Evolutionary conservation across 64 coral and sea anemone genomes (phyloP).

Genomic region (Stichodactyla mertensii): DNA sequence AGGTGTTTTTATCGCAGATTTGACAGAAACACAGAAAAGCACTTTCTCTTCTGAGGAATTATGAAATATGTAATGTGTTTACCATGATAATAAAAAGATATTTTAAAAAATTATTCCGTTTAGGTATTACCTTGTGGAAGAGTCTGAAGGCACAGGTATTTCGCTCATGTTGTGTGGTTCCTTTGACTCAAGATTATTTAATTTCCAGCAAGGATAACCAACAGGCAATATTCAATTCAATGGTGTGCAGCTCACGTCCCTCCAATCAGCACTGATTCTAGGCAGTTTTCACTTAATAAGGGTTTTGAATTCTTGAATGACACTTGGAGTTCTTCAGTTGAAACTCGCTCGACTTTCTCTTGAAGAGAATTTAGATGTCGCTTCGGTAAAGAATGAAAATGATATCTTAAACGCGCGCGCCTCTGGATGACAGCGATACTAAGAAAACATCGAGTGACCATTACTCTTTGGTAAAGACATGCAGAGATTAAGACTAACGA

Average conservation of each 20-base stretch:
- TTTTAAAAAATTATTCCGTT: neutral
- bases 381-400: neutral
- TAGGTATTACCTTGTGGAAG: neutral
- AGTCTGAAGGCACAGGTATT: neutral
- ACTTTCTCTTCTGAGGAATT: neutral
- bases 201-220: neutral
- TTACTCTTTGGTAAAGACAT: neutral
- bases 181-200: neutral
- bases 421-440: neutral
- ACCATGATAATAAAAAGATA: neutral
- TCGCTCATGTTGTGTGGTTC: neutral
- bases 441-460: neutral
- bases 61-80: neutral
- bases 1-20: neutral
- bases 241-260: neutral
- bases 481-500: neutral
- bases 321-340: neutral
- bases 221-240: neutral
- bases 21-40: neutral
- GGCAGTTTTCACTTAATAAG: neutral
- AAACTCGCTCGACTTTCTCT: neutral
- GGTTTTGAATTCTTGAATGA: neutral
- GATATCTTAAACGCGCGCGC: neutral
- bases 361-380: neutral
- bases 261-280: neutral